A percentile compares a stretch with the other conserved stretches of the same genome.
phyloP scores from a whole-genome alignment of 2,113 vertebrate species.

The Corythornis cristatus region DNA sequence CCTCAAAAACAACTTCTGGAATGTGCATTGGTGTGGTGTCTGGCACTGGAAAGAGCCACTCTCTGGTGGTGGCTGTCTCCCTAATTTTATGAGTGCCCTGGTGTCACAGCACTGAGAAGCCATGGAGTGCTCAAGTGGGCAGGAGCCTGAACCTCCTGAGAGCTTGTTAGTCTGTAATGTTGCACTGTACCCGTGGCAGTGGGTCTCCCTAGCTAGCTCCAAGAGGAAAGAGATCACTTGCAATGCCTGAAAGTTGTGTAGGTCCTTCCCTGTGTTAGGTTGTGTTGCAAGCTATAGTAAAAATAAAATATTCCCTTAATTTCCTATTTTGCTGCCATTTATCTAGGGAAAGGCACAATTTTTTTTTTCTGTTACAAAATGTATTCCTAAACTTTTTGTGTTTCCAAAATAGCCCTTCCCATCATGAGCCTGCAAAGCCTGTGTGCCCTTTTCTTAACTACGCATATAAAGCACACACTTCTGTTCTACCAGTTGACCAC shows the following conservation, averaged over 20 bases:
- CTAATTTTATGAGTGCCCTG: not conserved
- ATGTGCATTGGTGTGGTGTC: too few relatives aligned
- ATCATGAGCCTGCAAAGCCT: not conserved
- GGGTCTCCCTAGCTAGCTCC: not conserved
- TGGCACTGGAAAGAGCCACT: not conserved
- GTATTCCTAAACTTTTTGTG: not conserved
- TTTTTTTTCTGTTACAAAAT: not conserved
- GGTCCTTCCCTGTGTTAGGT: not conserved
- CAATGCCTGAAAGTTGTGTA: not conserved
- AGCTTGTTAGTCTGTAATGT: too few relatives aligned
- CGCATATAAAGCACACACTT: not conserved
- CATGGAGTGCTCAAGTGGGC: rapidly evolving
- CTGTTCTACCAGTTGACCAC: not conserved
- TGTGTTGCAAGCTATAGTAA: too few relatives aligned
- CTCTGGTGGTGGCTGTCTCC: not conserved
- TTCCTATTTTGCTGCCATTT: not conserved
- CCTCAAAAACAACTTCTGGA: not conserved
- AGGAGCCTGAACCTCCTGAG: not conserved
- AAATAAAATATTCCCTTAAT: not conserved
- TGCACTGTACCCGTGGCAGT: too few relatives aligned
- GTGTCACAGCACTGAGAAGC: not conserved
- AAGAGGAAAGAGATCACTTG: not conserved
- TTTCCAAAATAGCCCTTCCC: not conserved
- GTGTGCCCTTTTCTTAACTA: not conserved
- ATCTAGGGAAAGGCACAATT: not conserved